Base-by-base conservation (phyloP, 2,113 vertebrate genomes). In the Atrichornis clamosus region DNA sequence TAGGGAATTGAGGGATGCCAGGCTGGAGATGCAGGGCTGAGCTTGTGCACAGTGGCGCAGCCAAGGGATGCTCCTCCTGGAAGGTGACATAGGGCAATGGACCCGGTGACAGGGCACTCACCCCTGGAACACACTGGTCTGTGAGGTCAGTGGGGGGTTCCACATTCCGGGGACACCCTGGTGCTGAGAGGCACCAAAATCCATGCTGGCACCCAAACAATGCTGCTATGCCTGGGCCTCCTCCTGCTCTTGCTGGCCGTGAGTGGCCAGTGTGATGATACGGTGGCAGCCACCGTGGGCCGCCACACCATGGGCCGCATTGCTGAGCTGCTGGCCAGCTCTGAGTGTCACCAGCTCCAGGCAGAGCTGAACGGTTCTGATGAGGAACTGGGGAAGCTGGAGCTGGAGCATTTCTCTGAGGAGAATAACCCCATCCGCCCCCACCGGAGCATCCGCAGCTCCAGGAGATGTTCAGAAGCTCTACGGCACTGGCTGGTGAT, bases 261-360 rank as follows among this genome's bases (percentile, higher is more conserved):
- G 2, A 5, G 53, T 0, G 42, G 56, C 53, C 8, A 1, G 0
- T 7, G 78, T 1, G 58, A 93, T 6, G 94, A 95, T n/a, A 23
- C 59, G 1, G 96, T 67, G 74, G 96, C 77, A 0, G 97, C 97
- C 62, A 80, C 63, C 6, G 90, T 98, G 69, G 98, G 98, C 6
- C 53, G 22, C 3, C 98, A 98, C 93, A 85, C 87, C 42, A 92
- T 98, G 42, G 53, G 67, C 52, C 98, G 98, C 52, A 93, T 98
- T 15, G 93, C 96, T 0, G 96, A 97, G 74, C 93, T 98, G 50
- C 93, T 98, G 55, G 93, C 96, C 23, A 22, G 52, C 0, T 81
- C 97, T 5, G 97, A 98, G 93, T 98, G 98, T 85, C 74, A 7
- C 16, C 94, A 74, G 33, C 97, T 98, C 17, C 93, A 23, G 59